These are phyloP conservation scores for Ypsolopha sequella DNA, from an alignment of 2,888 invertebrate genomes.

Conservation along the genomic window DNA sequence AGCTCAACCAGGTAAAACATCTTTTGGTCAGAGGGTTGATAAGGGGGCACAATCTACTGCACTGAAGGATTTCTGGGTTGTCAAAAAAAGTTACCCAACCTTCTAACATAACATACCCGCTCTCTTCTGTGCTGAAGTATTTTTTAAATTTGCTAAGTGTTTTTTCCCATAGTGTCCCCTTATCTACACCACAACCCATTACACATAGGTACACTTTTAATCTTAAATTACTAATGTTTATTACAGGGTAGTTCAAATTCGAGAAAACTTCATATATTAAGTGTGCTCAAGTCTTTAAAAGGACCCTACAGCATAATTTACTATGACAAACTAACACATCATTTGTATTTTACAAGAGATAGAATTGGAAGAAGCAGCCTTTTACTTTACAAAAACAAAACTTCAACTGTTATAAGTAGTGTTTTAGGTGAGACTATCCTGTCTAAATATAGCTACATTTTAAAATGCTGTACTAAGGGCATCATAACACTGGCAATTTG, in stretches of 20 bases:
- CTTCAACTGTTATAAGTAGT: constrained; percentile 61
- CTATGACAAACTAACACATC: constrained; percentile 68
- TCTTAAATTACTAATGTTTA: neutral
- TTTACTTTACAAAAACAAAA: constrained; percentile 66
- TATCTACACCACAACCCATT: too few relatives aligned
- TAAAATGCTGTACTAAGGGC: too few relatives aligned
- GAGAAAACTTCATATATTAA: constrained; percentile 32
- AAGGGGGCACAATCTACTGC: too few relatives aligned
- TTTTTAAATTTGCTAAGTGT: too few relatives aligned
- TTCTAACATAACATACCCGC: too few relatives aligned
- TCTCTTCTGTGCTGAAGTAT: too few relatives aligned
- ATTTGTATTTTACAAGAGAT: constrained; percentile 88
- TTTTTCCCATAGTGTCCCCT: too few relatives aligned
- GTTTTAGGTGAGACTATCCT: constrained; percentile 45
- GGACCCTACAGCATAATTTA: constrained; percentile 91
- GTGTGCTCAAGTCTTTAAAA: constrained; percentile 70
- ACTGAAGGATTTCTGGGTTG: too few relatives aligned
- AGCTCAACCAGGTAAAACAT: constrained; percentile 16
- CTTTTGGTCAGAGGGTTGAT: too few relatives aligned
- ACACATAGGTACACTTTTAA: neutral
- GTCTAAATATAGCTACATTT: constrained; percentile 9
- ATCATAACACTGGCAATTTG: too few relatives aligned
- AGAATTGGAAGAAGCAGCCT: constrained; percentile 88
- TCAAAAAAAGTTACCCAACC: too few relatives aligned
- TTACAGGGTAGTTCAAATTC: constrained; percentile 17